Evolutionary conservation across 2,797 vertebrate genomes (phyloP).

Genomic region (Rhynchonycteris naso): DNA sequence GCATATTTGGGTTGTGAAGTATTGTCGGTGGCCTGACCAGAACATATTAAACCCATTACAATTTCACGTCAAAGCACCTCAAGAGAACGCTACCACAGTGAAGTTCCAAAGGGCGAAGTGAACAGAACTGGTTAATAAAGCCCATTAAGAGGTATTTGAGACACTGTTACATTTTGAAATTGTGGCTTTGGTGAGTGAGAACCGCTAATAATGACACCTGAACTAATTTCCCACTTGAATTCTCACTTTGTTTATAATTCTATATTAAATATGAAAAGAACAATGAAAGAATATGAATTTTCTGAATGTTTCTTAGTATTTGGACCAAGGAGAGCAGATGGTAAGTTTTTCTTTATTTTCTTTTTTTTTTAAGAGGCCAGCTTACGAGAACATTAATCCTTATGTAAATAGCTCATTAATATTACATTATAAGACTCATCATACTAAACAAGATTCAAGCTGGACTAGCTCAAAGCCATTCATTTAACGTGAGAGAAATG

Average conservation of each 20-base stretch:
- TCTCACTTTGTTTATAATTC: constrained; percentile 2
- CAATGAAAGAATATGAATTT: constrained; percentile 24
- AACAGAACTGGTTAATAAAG: background rate
- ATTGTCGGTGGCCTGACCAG: background rate
- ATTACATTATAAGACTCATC: background rate
- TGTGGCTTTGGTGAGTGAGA: background rate
- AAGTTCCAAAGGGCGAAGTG: background rate
- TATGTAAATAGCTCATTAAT: background rate
- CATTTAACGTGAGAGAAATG: constrained; percentile 9
- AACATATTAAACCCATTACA: background rate
- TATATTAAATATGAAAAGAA: constrained; percentile 2
- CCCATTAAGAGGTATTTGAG: background rate
- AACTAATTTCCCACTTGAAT: constrained; percentile 45
- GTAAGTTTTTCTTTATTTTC: background rate
- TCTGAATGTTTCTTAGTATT: background rate
- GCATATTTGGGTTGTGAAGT: background rate
- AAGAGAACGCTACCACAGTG: background rate
- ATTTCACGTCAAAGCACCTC: constrained; percentile 14
- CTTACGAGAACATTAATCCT: background rate
- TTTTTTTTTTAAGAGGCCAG: background rate
- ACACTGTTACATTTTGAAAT: background rate
- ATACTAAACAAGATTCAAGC: background rate
- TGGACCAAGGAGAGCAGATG: background rate
- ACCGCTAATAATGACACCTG: background rate
- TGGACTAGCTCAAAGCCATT: background rate